Evolutionary conservation across 2,888 invertebrate species (phyloP).

Genomic region (Drosophila ezoana): DNA sequence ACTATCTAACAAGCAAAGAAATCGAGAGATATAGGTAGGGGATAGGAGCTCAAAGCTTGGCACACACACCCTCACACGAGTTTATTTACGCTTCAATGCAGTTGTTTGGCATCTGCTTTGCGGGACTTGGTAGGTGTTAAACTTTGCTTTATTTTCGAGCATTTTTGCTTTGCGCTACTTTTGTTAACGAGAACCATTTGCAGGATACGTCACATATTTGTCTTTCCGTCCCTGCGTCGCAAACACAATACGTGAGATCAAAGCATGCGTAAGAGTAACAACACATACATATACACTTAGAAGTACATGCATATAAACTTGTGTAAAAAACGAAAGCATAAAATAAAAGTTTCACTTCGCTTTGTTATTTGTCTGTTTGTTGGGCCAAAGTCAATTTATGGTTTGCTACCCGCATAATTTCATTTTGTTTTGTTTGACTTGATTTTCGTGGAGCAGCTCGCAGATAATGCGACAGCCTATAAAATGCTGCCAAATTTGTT

Average conservation of each 20-base stretch:
- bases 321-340: constrained; percentile 13
- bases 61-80: constrained; percentile 19
- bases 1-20: constrained; percentile 29
- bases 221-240: constrained; percentile 9
- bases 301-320: neutral
- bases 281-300: constrained; percentile 15
- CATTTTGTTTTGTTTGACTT: constrained; percentile 48
- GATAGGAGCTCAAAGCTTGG: neutral
- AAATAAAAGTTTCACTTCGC: constrained; percentile 47
- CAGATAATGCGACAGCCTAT: constrained; percentile 29
- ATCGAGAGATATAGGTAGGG: neutral
- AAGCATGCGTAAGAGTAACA: constrained; percentile 47
- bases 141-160: constrained; percentile 32
- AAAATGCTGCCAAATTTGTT: constrained; percentile 22
- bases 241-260: constrained; percentile 53
- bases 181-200: constrained; percentile 55
- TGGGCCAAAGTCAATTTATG: constrained; percentile 69
- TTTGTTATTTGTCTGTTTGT: constrained; percentile 42
- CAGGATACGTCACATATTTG: constrained; percentile 35
- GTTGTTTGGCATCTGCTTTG: constrained; percentile 34
- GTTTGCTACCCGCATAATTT: constrained; percentile 67
- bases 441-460: constrained; percentile 15
- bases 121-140: constrained; percentile 23
- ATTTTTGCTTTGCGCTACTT: constrained; percentile 26
- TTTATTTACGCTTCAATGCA: constrained; percentile 54